Evolutionary conservation across 2,113 vertebrate genomes (phyloP), one percentile per base, ranked within the genome.

Genomic region (Caracal caracal): DNA sequence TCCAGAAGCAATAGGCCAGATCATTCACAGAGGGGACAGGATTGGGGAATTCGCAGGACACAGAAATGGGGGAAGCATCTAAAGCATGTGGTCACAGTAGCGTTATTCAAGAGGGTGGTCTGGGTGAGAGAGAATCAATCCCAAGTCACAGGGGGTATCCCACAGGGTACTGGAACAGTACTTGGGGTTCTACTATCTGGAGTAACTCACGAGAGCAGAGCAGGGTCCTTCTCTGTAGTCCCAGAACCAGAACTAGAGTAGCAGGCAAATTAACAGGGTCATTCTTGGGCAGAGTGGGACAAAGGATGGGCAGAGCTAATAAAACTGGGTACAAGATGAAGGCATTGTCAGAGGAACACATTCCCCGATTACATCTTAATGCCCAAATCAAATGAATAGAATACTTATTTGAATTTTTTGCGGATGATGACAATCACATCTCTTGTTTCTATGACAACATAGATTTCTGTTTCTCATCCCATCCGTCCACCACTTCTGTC

Each of bases 381-480:
- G 35, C 56, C n/a, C n/a, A n/a, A 20, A 51, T 71, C 8, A n/a
- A 78, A 76, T 26, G 59, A 49, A 71, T 7, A 68, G 43, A 78
- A 82, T 87, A 7, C 12, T 94, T 93, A 17, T 20, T 82, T 30
- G 30, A 85, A 88, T 28, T 17, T 19, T n/a, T 37, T 70, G 0
- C 33, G 12, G 73, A 65, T 63, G 82, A 83, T 59, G 63, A 56
- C 40, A 95, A 81, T 49, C 73, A 71, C 12, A 40, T 86, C 30
- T n/a, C 56, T 86, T 92, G 89, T 92, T 95, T 96, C 93, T 70
- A 87, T 96, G 89, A 76, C 86, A 96, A 87, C 82, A 56, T 28
- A 87, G 56, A 47, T 51, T 79, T 84, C 35, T 16, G 28, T 76
- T 91, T 92, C 73, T 80, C 24, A 66, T 86, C 56, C 33, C 28